A percentile compares a stretch with the other conserved stretches of the same genome.
phyloP scores from a whole-genome alignment of 2,888 invertebrate genomes.

The Acronicta psi region DNA sequence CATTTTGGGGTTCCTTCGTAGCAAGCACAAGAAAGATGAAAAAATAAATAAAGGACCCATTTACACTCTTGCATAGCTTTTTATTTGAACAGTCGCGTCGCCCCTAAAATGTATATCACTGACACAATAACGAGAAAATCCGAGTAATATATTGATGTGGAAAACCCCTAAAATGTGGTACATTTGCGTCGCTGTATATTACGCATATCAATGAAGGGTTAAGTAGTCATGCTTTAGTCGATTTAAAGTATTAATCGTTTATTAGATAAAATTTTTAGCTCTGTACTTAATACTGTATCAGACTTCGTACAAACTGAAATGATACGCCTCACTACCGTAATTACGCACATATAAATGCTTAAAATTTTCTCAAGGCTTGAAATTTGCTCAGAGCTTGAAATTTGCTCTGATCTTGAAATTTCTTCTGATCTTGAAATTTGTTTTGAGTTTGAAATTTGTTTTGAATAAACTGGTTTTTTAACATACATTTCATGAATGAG shows the following conservation, averaged over 20 bases:
- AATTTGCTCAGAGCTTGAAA: no score
- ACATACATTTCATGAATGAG: no score
- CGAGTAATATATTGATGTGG: conserved; percentile 33
- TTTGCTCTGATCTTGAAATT: no score
- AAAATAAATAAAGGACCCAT: conserved; percentile 47
- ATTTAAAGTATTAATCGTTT: not conserved
- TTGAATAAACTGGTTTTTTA: no score
- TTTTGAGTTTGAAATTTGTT: no score
- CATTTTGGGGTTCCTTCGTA: conserved; percentile 30
- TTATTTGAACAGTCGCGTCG: conserved; percentile 48
- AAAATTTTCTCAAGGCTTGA: no score
- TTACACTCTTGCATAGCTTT: conserved; percentile 46
- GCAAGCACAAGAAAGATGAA: conserved; percentile 42
- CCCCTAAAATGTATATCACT: conserved; percentile 17
- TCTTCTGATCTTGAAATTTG: no score
- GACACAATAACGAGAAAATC: conserved; percentile 36
- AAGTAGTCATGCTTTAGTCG: not conserved
- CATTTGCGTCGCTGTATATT: not conserved
- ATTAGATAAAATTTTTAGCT: no score
- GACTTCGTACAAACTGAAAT: no score
- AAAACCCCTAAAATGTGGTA: conserved; percentile 12
- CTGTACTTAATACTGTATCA: no score
- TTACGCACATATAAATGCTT: no score
- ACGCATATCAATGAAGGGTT: not conserved
- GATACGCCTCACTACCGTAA: no score